Evolutionary conservation across 2,797 vertebrate genomes (phyloP).

Genomic region (Sebastes iracundus): DNA sequence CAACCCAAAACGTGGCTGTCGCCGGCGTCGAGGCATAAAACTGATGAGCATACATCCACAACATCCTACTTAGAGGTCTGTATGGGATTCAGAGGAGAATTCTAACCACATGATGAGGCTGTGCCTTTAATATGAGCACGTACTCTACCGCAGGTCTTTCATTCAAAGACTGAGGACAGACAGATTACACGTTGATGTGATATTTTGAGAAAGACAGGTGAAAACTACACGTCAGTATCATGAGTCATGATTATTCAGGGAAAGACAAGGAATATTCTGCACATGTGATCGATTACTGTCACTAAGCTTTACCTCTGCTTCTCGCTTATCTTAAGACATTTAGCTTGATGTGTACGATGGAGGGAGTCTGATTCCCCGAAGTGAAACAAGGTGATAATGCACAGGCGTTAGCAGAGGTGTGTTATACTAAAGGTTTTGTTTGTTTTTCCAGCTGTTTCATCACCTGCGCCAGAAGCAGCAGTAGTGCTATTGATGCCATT

Average conservation of each 20-base stretch:
- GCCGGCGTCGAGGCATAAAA: not conserved
- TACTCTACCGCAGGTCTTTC: not conserved
- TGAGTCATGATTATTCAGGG: slow-evolving; percentile 11
- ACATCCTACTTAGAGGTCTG: not conserved
- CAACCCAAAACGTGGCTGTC: not conserved
- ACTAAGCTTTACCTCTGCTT: slow-evolving; percentile 1
- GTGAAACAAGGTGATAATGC: slow-evolving; percentile 31
- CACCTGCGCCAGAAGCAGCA: slow-evolving; percentile 15
- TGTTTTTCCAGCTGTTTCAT: slow-evolving; percentile 35
- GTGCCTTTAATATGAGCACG: slow-evolving; percentile 52
- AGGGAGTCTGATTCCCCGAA: slow-evolving; percentile 1
- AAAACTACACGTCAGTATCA: not conserved
- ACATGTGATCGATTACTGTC: not conserved
- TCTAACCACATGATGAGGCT: not conserved
- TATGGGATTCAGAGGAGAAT: not conserved
- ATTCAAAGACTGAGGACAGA: not conserved
- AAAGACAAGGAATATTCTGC: not conserved
- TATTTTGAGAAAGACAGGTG: not conserved
- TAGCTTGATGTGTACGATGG: not conserved
- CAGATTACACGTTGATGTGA: slow-evolving; percentile 24
- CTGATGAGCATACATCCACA: not conserved
- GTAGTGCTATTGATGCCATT: slow-evolving; percentile 27
- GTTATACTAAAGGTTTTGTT: not conserved
- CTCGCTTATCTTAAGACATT: not conserved
- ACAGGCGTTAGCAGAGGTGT: slow-evolving; percentile 4